These are phyloP conservation scores for Tragelaphus imberbis DNA, from an alignment of 2,113 vertebrate species.

Conservation along the genomic window DNA sequence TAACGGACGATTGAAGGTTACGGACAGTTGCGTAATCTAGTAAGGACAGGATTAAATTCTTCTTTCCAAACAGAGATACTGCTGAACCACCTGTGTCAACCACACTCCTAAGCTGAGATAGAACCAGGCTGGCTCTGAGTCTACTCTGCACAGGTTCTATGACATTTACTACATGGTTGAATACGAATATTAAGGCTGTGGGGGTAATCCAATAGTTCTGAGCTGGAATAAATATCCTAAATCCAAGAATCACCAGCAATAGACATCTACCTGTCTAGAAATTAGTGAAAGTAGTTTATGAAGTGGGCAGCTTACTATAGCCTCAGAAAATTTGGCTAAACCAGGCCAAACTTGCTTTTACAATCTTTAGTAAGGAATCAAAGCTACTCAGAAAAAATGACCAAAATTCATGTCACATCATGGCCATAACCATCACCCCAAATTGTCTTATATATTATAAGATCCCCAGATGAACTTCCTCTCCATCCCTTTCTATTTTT, in stretches of 20 bases:
- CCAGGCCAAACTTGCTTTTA: background rate
- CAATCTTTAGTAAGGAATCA: conserved; percentile 4
- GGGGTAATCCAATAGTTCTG: background rate
- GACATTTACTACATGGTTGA: background rate
- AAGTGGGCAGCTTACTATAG: background rate
- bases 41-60: background rate
- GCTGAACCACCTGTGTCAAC: background rate
- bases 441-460: background rate
- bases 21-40: background rate
- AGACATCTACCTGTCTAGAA: background rate
- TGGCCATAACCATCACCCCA: background rate
- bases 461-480: background rate
- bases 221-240: conserved; percentile 4
- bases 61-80: background rate
- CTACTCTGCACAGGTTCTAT: background rate
- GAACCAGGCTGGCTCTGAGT: background rate
- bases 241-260: background rate
- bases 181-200: background rate
- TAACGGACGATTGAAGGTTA: background rate
- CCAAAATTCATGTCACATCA: conserved; percentile 1
- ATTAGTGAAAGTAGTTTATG: conserved; percentile 25
- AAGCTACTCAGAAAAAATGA: conserved; percentile 3
- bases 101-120: background rate
- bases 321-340: background rate
- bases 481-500: background rate